phyloP scores from a whole-genome alignment of 2,888 invertebrate species.

The Acrobasis repandana region DNA sequence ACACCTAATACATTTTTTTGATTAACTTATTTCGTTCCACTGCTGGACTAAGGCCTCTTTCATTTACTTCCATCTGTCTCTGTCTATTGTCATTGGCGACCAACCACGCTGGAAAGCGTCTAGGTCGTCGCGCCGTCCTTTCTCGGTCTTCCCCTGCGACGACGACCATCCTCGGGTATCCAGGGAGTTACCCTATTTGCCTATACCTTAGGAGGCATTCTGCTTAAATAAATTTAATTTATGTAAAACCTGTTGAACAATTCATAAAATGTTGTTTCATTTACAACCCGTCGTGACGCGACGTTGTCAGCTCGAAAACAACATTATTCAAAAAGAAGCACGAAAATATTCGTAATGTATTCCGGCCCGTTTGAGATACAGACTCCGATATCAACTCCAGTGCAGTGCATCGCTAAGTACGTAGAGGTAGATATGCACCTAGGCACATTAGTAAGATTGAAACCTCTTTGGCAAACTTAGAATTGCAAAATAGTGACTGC shows the following conservation, averaged over 20 bases:
- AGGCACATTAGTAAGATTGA: slow-evolving; percentile 77
- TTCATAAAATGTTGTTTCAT: background rate
- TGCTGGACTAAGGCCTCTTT: no score
- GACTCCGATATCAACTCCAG: slow-evolving; percentile 20
- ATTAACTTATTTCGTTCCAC: no score
- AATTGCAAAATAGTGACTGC: slow-evolving; percentile 76
- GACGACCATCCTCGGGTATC: no score
- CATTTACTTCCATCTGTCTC: no score
- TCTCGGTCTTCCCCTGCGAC: no score
- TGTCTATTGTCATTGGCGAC: no score
- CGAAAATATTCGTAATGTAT: slow-evolving; percentile 26
- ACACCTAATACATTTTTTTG: no score
- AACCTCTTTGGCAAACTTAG: slow-evolving; percentile 73
- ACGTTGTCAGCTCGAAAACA: background rate
- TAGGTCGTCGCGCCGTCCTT: no score
- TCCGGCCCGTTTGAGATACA: slow-evolving; percentile 27
- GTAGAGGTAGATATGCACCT: slow-evolving; percentile 39
- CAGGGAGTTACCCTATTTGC: no score
- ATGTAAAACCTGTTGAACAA: background rate
- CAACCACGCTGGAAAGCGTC: no score
- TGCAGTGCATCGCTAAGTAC: slow-evolving; percentile 24
- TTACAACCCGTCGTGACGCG: background rate
- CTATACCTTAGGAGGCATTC: no score
- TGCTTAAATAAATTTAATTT: no score
- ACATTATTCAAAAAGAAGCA: background rate